phyloP scores from a whole-genome alignment of 2,113 vertebrate species.

The Columbina picui region DNA sequence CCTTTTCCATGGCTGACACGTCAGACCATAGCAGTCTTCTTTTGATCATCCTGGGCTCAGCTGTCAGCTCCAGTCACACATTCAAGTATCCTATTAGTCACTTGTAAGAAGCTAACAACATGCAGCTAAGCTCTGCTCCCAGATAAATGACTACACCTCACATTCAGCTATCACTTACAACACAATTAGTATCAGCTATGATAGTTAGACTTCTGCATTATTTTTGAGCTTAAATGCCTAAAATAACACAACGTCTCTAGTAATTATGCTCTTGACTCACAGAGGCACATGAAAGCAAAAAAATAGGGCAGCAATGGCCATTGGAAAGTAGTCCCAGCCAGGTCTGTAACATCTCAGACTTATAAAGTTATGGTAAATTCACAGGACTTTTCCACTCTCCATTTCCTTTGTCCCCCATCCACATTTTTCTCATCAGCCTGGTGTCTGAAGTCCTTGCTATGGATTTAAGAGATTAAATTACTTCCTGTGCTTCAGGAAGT shows the following conservation, averaged over 20 bases:
- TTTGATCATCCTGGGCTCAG: not conserved
- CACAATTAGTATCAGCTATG: not conserved
- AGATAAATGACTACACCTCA: not conserved
- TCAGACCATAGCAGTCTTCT: not conserved
- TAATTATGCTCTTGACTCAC: not conserved
- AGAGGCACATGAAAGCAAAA: not conserved
- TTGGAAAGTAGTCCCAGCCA: not conserved
- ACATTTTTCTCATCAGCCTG: not conserved
- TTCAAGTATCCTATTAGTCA: not conserved
- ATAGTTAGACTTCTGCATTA: not conserved
- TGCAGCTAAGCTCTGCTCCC: not conserved
- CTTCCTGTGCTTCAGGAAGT: not conserved
- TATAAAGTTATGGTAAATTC: not conserved
- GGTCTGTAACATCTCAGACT: not conserved
- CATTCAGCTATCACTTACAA: not conserved
- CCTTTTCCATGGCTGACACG: not conserved
- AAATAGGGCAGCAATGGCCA: not conserved
- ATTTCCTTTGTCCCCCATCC: not conserved
- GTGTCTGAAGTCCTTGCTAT: not conserved
- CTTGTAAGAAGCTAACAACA: not conserved
- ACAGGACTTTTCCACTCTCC: not conserved
- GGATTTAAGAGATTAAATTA: not conserved
- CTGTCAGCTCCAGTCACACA: not conserved
- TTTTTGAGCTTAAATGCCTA: not conserved
- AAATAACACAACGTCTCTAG: not conserved